Evolutionary conservation across 64 coral and sea anemone species (phyloP).

Genomic region (Platygyra sinensis): DNA sequence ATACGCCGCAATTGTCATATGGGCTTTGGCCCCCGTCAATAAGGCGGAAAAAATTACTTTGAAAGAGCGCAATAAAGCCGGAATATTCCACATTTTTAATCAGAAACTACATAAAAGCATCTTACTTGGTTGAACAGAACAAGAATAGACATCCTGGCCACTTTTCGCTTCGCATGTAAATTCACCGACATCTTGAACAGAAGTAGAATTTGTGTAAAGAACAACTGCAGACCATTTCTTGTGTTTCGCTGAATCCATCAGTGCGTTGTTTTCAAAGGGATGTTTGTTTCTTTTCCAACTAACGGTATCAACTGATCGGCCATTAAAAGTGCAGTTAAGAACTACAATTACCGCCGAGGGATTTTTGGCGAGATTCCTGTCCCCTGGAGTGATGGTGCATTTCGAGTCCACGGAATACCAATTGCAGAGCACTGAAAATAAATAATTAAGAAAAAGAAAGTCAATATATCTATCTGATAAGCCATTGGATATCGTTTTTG

Average conservation of each 20-base stretch:
- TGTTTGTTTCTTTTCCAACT: not conserved
- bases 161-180: not conserved
- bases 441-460: not conserved
- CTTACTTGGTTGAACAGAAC: not conserved
- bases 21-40: too few species aligned
- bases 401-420: not conserved
- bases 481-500: not conserved
- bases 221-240: conserved; percentile 25
- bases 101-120: not conserved
- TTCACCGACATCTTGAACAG: not conserved
- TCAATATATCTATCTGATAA: not conserved
- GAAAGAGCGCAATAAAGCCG: too few species aligned
- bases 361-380: not conserved
- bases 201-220: not conserved
- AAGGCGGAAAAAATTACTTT: too few species aligned
- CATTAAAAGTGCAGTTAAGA: conserved; percentile 7
- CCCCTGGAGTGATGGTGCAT: not conserved
- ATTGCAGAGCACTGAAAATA: not conserved
- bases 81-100: too few species aligned
- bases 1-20: too few species aligned
- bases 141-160: not conserved
- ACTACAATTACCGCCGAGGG: not conserved
- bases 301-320: not conserved
- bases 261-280: not conserved
- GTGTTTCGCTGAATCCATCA: not conserved